phyloP scores from a whole-genome alignment of 2,113 vertebrate genomes.

The Condylura cristata region DNA sequence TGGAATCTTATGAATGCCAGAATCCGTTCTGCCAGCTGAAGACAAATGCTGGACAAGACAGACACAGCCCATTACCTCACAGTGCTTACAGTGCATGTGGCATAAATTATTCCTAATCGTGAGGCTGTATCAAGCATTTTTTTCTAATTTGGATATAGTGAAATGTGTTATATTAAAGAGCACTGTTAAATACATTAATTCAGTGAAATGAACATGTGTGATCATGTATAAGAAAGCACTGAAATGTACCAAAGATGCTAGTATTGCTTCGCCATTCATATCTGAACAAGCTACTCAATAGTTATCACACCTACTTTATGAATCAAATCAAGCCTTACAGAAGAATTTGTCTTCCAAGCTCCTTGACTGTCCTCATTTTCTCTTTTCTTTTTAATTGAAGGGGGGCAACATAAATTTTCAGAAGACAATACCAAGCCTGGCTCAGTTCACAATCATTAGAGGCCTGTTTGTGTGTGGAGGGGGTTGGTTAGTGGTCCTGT shows the following conservation, averaged over 20 bases:
- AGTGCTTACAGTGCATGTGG: neutral
- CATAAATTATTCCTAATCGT: neutral
- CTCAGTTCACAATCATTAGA: neutral
- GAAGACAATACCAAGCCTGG: neutral
- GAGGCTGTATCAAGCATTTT: neutral
- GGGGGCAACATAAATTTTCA: neutral
- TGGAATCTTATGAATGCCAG: neutral
- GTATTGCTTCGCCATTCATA: neutral
- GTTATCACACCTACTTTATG: neutral
- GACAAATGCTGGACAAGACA: neutral
- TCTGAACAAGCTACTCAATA: neutral
- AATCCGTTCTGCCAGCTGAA: neutral
- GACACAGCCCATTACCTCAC: neutral
- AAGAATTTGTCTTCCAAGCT: neutral
- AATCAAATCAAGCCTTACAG: neutral
- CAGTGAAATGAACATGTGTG: neutral
- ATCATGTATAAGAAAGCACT: neutral
- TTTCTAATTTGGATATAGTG: neutral
- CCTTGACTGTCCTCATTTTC: neutral
- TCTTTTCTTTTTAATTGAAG: neutral
- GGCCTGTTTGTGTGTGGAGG: too few relatives aligned
- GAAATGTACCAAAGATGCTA: neutral
- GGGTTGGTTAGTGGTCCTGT: neutral
- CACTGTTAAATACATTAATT: neutral
- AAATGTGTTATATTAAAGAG: neutral